Percentiles rank a stretch among this genome's conserved stretches.
Conservation (phyloP, 2,888 invertebrate species). For the Lasius platythorax region DNA sequence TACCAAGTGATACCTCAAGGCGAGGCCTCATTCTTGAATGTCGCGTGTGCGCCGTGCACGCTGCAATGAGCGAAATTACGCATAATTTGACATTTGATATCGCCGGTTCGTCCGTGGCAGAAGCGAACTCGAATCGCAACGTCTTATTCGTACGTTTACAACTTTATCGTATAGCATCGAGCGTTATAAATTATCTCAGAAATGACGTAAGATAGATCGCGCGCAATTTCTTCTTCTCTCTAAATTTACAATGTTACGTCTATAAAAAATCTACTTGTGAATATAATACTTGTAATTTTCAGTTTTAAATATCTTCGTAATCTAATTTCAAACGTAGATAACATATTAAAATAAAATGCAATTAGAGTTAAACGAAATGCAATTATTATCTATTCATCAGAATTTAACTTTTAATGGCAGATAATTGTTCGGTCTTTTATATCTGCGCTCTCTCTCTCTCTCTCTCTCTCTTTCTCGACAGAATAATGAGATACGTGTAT, state of each 20-base stretch:
- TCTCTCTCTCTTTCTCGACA: not conserved
- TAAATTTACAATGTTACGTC: not conserved
- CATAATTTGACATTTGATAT: constrained; percentile 56
- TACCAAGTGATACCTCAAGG: constrained; percentile 56
- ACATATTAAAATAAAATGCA: not conserved
- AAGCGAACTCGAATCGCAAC: constrained; percentile 43
- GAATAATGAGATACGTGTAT: not conserved
- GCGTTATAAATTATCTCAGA: constrained; percentile 9
- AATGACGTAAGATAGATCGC: not conserved
- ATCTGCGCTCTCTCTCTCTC: not conserved
- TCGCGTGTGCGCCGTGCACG: constrained; percentile 48
- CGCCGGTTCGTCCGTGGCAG: constrained; percentile 24
- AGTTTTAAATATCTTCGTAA: not conserved
- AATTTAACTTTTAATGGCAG: constrained; percentile 23
- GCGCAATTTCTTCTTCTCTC: not conserved
- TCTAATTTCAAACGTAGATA: not conserved
- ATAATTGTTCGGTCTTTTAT: constrained; percentile 22
- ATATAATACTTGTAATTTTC: constrained; percentile 1
- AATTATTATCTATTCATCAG: constrained; percentile 17
- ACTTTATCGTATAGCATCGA: constrained; percentile 16
- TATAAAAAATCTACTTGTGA: not conserved
- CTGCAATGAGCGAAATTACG: constrained; percentile 60
- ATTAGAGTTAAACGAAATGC: constrained; percentile 11
- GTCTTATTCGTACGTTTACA: constrained; percentile 13
- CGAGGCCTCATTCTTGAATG: constrained; percentile 42